Percentiles rank a stretch among this genome's conserved stretches.
phyloP scores from a whole-genome alignment of 1,140 invertebrate species.

The Macrotrachela quadricornifera region DNA sequence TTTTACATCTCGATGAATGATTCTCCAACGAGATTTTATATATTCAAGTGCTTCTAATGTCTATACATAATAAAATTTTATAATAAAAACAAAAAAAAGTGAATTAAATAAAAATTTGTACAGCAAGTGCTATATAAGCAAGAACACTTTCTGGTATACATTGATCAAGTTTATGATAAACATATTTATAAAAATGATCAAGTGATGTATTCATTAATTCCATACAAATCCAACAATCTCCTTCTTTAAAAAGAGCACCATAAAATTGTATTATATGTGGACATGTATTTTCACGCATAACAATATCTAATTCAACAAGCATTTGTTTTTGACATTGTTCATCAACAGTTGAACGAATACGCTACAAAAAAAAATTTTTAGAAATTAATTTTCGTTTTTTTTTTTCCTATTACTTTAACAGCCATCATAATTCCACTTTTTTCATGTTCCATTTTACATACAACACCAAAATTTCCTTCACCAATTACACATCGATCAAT shows the following conservation, averaged over 20 bases:
- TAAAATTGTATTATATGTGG: constrained; percentile 2
- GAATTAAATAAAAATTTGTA: too few relatives aligned
- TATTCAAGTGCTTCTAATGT: constrained; percentile 82
- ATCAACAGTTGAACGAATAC: constrained; percentile 5
- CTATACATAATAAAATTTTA: too few relatives aligned
- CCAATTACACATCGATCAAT: not conserved
- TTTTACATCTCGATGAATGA: constrained; percentile 93
- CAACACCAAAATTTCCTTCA: constrained; percentile 3
- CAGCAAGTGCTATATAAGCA: constrained; percentile 63
- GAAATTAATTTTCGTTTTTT: too few relatives aligned
- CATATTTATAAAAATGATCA: constrained; percentile 74
- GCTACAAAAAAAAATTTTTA: not conserved
- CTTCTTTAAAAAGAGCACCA: constrained; percentile 21
- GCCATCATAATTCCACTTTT: constrained; percentile 2
- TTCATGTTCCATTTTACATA: not conserved
- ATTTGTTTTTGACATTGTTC: not conserved
- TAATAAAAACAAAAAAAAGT: too few relatives aligned
- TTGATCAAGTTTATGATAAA: constrained; percentile 13
- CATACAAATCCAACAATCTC: constrained; percentile 99
- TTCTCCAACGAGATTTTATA: constrained; percentile 73
- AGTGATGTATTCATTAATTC: constrained; percentile 96
- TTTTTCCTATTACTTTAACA: not conserved
- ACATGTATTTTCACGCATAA: too few relatives aligned
- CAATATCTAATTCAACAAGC: too few relatives aligned
- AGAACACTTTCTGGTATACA: constrained; percentile 30